Evolutionary conservation across 2,113 vertebrate genomes (phyloP).

Genomic region (Coryphaenoides rupestris): DNA sequence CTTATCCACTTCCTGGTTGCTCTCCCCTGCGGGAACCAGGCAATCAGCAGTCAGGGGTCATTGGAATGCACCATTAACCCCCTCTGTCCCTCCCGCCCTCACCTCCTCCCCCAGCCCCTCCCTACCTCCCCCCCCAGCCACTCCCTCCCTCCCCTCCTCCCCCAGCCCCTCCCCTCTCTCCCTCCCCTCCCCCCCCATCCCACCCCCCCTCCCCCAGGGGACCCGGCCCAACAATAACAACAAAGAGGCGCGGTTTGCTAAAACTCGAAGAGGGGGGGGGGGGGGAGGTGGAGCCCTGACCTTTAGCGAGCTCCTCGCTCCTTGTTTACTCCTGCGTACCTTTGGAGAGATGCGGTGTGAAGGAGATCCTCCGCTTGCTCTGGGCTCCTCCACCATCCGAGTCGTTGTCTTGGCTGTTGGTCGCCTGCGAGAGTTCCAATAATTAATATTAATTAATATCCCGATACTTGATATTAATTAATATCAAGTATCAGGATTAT

Average conservation of each 20-base stretch:
- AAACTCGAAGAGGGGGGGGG: no score
- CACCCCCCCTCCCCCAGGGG: constrained; percentile 18
- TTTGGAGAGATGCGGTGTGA: constrained; percentile 83
- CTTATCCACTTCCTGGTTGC: constrained; percentile 49
- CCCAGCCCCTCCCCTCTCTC: not conserved
- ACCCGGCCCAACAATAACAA: constrained; percentile 38
- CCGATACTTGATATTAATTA: no score
- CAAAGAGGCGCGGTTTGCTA: not conserved
- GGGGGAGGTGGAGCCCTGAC: no score
- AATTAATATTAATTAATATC: no score
- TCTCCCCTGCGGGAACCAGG: constrained; percentile 56
- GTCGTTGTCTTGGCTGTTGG: constrained; percentile 41
- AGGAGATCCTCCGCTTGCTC: constrained; percentile 86
- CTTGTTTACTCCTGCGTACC: constrained; percentile 60
- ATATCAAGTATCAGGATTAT: no score
- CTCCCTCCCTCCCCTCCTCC: constrained; percentile 1
- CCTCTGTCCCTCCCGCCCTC: not conserved
- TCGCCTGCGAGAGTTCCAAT: not conserved
- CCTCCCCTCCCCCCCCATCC: not conserved
- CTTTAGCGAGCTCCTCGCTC: no score
- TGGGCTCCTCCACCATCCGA: constrained; percentile 79
- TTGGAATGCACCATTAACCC: constrained; percentile 39
- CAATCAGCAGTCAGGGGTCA: constrained; percentile 54
- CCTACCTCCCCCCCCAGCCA: constrained; percentile 1
- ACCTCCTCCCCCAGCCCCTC: constrained; percentile 1